Conservation (phyloP, 2,888 invertebrate species). For the Quadroppia sp. region DNA sequence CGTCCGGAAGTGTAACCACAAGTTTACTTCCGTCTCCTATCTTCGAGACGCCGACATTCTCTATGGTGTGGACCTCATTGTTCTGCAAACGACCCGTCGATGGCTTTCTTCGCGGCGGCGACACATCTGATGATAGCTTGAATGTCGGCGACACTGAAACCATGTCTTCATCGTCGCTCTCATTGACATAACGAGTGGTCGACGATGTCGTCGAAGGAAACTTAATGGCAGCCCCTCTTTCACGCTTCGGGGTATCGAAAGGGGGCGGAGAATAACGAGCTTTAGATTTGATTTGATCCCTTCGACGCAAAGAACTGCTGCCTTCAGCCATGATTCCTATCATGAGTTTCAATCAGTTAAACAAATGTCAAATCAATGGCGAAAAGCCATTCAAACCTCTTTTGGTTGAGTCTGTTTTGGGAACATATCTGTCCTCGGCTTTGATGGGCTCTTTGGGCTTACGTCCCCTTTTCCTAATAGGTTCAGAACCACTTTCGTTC, state of each 20-base stretch:
- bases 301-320: constrained; percentile 35
- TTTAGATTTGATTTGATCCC: constrained; percentile 41
- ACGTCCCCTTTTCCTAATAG: constrained; percentile 23
- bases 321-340: constrained; percentile 25
- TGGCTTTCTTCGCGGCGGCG: constrained; percentile 36
- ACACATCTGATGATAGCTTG: constrained; percentile 17
- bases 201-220: constrained; percentile 17
- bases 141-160: constrained; percentile 28
- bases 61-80: constrained; percentile 14
- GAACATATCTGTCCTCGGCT: constrained; percentile 35
- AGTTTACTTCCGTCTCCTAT: constrained; percentile 34
- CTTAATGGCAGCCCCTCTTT: constrained; percentile 2
- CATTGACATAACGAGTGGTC: constrained; percentile 5
- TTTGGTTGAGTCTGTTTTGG: constrained; percentile 21
- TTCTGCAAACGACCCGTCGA: not conserved
- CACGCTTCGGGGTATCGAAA: constrained; percentile 33
- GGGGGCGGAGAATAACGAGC: constrained; percentile 43
- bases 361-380: not conserved
- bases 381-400: constrained; percentile 12
- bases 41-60: constrained; percentile 33
- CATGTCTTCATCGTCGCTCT: constrained; percentile 33
- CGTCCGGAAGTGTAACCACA: constrained; percentile 36
- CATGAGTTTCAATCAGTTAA: not conserved
- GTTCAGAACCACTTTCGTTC: not conserved
- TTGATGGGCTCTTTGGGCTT: constrained; percentile 37